Base-by-base conservation (phyloP, 2,113 vertebrate species). In the Corvus hawaiiensis region DNA sequence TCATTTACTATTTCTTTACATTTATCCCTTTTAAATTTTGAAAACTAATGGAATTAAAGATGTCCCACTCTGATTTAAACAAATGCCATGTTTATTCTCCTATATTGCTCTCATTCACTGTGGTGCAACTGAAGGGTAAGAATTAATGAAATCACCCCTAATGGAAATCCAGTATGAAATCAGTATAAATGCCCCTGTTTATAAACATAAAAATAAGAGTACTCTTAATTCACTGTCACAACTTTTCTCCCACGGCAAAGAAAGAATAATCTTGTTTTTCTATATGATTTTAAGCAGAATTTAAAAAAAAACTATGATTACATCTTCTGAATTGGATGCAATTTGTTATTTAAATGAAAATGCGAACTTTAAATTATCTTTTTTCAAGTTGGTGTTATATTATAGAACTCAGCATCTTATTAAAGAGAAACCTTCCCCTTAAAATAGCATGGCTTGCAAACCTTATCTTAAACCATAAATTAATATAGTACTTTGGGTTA, bases 291-390 rank as follows among this genome's bases (percentile, higher is more conserved):
- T 88, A 87, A 78, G 35, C 44, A 89, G 74, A 94, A 69, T 75
- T 91, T 13, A 39, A 51, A 68, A 91, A 72, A 48, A 22, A 79
- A 23, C 7, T 7, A 12, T 24, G 4, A n/a, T 75, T 84, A 90
- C 95, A 58, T 93, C 18, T 89, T 95, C 66, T 51, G 30, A 80
- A 95, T 74, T 89, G 15, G 9, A 33, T 86, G n/a, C 72, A 86
- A 94, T 76, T 91, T 28, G 8, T 69, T 90, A 84, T 84, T 94
- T 87, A 90, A 94, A 94, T 90, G 46, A 94, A 95, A 96, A 94
- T 82, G 21, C 49, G 46, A 84, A 10, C 5, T 88, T 96, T 83
- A 33, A 72, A 79, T 79, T 89, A 78, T 85, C 11, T 92, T 86
- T 86, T 64, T 66, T 90, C 35, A 88, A 96, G 58, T 71, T 89